Conservation (phyloP, 2,113 vertebrate genomes). For the Garra rufa region DNA sequence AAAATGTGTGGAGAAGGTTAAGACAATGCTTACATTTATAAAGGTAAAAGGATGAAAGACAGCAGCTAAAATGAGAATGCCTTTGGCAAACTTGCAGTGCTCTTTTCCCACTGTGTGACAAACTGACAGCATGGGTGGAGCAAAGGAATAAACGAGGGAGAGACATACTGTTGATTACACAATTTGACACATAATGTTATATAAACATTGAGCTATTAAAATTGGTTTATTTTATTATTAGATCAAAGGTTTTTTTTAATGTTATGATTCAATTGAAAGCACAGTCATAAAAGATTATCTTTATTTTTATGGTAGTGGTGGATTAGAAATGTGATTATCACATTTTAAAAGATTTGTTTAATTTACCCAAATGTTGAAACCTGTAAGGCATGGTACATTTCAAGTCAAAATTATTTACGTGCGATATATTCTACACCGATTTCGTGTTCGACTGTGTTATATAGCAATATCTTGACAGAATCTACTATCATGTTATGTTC, state of each 20-base stretch:
- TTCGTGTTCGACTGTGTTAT: no score
- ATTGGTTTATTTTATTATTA: background rate
- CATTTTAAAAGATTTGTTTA: conserved; percentile 11
- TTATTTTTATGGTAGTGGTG: background rate
- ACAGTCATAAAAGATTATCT: background rate
- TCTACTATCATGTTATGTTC: no score
- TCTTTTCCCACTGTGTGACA: conserved; percentile 34
- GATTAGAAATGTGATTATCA: background rate
- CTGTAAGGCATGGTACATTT: no score
- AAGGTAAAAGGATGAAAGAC: conserved; percentile 12
- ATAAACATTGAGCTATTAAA: background rate
- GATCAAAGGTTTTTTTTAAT: background rate
- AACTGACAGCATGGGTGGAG: conserved; percentile 40
- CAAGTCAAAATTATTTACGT: no score
- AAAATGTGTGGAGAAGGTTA: background rate
- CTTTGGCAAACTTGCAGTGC: conserved; percentile 28
- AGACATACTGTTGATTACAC: background rate
- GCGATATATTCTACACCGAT: no score
- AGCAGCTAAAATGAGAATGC: conserved; percentile 18
- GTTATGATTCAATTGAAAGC: background rate
- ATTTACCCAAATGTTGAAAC: background rate
- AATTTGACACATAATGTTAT: background rate
- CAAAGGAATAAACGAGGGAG: background rate
- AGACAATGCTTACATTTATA: conserved; percentile 27
- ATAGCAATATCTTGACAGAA: no score